Conservation (phyloP, 2,113 vertebrate species). For the Chloropsis hardwickii region DNA sequence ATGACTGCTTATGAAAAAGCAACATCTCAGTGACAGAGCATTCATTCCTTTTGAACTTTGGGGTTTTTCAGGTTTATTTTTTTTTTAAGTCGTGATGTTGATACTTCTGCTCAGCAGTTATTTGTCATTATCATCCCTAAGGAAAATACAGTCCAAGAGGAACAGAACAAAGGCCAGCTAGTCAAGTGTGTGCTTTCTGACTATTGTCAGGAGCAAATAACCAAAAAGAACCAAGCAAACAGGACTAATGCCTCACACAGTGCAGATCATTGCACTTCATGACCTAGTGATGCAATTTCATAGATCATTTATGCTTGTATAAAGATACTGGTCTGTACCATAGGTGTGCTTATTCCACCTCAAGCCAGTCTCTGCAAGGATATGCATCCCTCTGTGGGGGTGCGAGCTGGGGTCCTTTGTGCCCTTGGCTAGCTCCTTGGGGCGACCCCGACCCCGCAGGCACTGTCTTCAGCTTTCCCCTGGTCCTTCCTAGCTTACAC, state of each 20-base stretch:
- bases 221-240: not conserved
- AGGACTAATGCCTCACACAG: not conserved
- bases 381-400: not conserved
- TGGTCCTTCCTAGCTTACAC: no score
- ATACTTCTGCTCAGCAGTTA: not conserved
- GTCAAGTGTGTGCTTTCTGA: not conserved
- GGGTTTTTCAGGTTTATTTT: not conserved
- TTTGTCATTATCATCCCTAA: not conserved
- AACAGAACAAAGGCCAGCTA: not conserved
- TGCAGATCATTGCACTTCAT: not conserved
- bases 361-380: not conserved
- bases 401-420: no score
- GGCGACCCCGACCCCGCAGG: no score
- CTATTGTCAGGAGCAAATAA: not conserved
- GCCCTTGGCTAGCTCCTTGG: no score
- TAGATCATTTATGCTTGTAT: not conserved
- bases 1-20: not conserved
- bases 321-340: not conserved
- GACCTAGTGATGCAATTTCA: not conserved
- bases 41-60: not conserved
- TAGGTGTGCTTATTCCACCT: not conserved
- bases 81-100: not conserved
- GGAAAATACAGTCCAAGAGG: not conserved
- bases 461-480: no score
- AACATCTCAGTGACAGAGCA: not conserved